Percentiles rank a stretch among this genome's conserved stretches.
These are phyloP conservation scores for Tiaroga cobitis DNA, from an alignment of 2,797 vertebrate species.

Conservation along the genomic window DNA sequence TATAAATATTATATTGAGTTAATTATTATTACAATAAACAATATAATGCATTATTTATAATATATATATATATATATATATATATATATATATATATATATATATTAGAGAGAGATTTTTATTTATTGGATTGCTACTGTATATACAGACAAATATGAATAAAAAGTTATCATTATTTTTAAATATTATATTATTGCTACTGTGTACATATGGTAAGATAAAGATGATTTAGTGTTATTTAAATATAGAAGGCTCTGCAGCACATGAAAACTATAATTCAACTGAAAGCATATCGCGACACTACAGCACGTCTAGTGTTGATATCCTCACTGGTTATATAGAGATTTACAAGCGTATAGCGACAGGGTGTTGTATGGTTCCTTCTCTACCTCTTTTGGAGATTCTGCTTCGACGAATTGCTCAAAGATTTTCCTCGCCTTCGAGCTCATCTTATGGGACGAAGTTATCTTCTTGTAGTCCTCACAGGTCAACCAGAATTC, in stretches of 20 bases:
- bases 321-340: neutral
- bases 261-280: neutral
- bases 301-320: neutral
- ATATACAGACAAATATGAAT: no score
- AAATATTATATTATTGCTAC: neutral
- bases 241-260: neutral
- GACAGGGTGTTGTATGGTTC: neutral
- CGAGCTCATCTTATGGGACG: conserved; percentile 78
- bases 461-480: conserved; percentile 86
- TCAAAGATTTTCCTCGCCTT: conserved; percentile 86
- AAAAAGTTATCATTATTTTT: neutral
- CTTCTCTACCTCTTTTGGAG: conserved; percentile 83
- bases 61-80: neutral
- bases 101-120: no score
- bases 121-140: neutral
- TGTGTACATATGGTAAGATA: neutral
- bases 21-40: no score
- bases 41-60: no score
- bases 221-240: neutral
- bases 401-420: conserved; percentile 84
- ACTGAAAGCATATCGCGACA: neutral
- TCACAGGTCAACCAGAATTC: conserved; percentile 91
- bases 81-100: no score
- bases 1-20: no score
- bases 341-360: neutral